These are phyloP conservation scores for Tetropium fuscum DNA, from an alignment of 2,888 invertebrate genomes.

Conservation along the genomic window DNA sequence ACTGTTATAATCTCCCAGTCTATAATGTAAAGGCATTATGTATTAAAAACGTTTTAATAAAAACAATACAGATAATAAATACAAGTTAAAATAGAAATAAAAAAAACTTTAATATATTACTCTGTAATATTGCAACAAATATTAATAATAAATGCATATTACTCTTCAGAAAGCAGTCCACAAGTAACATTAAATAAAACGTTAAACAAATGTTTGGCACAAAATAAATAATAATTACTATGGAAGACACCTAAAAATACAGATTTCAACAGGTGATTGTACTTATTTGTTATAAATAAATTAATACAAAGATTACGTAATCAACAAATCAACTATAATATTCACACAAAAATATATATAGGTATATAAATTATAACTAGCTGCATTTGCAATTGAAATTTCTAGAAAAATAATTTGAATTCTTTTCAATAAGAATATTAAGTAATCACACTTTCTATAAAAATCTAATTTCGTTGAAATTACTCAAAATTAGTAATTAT, in stretches of 20 bases:
- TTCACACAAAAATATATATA: too few relatives aligned
- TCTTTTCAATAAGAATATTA: conserved; percentile 13
- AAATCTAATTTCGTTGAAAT: conserved; percentile 25
- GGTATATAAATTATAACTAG: too few relatives aligned
- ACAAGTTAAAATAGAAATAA: conserved; percentile 44
- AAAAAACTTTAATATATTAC: conserved; percentile 45
- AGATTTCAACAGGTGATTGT: conserved; percentile 17
- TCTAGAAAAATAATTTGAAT: conserved; percentile 17
- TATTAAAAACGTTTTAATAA: conserved; percentile 42
- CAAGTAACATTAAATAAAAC: conserved; percentile 31
- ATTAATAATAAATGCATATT: conserved; percentile 25
- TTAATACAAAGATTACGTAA: conserved; percentile 9
- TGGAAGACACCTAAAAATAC: conserved; percentile 27
- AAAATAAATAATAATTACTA: conserved; percentile 31
- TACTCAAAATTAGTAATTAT: neutral
- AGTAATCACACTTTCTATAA: conserved; percentile 21
- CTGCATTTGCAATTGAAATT: conserved; percentile 1
- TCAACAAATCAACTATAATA: conserved; percentile 5
- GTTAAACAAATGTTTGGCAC: conserved; percentile 41
- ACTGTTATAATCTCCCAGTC: too few relatives aligned
- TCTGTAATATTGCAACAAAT: conserved; percentile 46
- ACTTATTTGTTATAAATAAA: conserved; percentile 13
- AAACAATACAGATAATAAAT: conserved; percentile 44
- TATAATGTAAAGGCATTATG: neutral
- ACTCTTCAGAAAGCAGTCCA: conserved; percentile 37